Conservation (phyloP, 1,140 invertebrate species). For the Euwallacea fornicatus region DNA sequence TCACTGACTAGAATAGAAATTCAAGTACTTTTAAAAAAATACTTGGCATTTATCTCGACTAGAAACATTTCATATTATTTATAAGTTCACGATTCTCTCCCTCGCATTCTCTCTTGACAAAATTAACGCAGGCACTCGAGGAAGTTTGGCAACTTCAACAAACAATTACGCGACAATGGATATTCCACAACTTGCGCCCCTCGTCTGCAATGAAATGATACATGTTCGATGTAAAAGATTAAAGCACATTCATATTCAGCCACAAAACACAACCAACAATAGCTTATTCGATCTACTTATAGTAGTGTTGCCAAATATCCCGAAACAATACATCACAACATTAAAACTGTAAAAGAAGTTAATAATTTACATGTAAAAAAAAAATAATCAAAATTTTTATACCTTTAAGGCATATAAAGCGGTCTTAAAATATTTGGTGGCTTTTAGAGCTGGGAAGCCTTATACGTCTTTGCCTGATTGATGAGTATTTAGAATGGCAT, state of each 20-base stretch:
- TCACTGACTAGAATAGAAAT: slow-evolving; percentile 42
- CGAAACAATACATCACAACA: too few species aligned
- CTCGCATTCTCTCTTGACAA: slow-evolving; percentile 12
- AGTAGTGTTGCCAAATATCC: too few species aligned
- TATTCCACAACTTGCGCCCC: too few species aligned
- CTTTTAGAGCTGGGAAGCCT: too few species aligned
- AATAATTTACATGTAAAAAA: too few species aligned
- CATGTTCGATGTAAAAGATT: slow-evolving; percentile 27
- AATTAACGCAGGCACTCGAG: slow-evolving; percentile 21
- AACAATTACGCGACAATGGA: neutral
- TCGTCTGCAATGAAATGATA: neutral
- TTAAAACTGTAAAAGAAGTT: too few species aligned
- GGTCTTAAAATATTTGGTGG: too few species aligned
- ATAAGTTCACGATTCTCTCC: slow-evolving; percentile 20
- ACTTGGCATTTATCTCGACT: slow-evolving; percentile 43
- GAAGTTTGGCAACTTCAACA: slow-evolving; percentile 20
- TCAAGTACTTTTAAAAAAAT: slow-evolving; percentile 46
- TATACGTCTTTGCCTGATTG: too few species aligned
- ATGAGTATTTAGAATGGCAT: too few species aligned
- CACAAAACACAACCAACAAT: neutral
- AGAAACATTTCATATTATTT: slow-evolving; percentile 37
- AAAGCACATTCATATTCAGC: slow-evolving; percentile 13
- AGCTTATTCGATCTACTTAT: too few species aligned
- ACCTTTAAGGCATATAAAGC: too few species aligned
- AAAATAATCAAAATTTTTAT: too few species aligned